A percentile compares a stretch with the other conserved stretches of the same genome.
Evolutionary conservation across 1,140 invertebrate genomes (phyloP).

Genomic region (Drosophila mojavensis): DNA sequence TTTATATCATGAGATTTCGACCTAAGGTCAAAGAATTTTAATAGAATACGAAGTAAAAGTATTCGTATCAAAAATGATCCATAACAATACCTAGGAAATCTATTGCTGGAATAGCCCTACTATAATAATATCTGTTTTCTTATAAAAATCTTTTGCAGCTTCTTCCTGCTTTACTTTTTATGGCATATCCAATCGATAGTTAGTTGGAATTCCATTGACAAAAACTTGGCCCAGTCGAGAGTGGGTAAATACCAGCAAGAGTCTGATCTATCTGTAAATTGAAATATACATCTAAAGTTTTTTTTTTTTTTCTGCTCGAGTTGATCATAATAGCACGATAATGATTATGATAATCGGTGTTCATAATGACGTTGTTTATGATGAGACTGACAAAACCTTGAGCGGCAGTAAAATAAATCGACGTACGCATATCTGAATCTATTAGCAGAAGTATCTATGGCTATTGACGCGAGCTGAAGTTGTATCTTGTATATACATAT

Average conservation of each 20-base stretch:
- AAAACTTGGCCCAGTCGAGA: neutral
- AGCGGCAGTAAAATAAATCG: constrained; percentile 13
- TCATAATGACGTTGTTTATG: constrained; percentile 21
- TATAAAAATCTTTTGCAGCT: too few relatives aligned
- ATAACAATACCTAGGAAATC: too few relatives aligned
- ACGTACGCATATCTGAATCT: constrained; percentile 30
- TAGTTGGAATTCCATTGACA: neutral
- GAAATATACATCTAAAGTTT: constrained; percentile 1
- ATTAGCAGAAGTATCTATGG: constrained; percentile 15
- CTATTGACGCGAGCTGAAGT: neutral
- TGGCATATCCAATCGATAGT: neutral
- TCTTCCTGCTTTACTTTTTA: neutral
- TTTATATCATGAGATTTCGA: too few relatives aligned
- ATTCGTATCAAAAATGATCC: too few relatives aligned
- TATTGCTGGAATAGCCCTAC: too few relatives aligned
- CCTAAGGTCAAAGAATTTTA: too few relatives aligned
- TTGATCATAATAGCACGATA: constrained; percentile 5
- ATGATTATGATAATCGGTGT: constrained; percentile 8
- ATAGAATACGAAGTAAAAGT: too few relatives aligned
- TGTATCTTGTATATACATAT: neutral
- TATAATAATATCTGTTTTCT: too few relatives aligned
- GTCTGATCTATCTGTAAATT: neutral
- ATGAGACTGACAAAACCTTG: constrained; percentile 35
- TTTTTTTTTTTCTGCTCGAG: neutral
- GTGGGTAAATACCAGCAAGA: constrained; percentile 2